phyloP scores from a whole-genome alignment of 2,113 vertebrate species.

The Aramus guarauna region DNA sequence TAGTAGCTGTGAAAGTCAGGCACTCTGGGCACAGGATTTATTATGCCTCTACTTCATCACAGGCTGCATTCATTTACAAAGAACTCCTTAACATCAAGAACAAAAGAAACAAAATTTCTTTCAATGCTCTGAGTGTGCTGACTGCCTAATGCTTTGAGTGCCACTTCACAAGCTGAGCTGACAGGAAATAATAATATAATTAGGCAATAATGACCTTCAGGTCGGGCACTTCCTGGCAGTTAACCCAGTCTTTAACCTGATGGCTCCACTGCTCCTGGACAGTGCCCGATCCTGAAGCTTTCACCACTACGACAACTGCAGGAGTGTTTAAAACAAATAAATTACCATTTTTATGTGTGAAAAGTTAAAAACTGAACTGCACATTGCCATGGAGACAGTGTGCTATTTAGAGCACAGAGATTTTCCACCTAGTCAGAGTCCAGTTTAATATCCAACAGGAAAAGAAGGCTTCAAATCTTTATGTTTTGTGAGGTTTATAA shows the following conservation, averaged over 20 bases:
- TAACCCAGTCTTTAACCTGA: constrained; percentile 48
- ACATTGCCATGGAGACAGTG: constrained; percentile 59
- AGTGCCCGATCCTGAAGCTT: background rate
- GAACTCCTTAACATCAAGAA: constrained; percentile 24
- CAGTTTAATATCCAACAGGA: constrained; percentile 8
- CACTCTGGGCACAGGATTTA: background rate
- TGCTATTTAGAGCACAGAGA: constrained; percentile 58
- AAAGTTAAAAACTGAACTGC: constrained; percentile 54
- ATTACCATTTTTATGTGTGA: constrained; percentile 50
- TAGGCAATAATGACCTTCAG: constrained; percentile 33
- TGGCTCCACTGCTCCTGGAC: background rate
- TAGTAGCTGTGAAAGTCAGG: constrained; percentile 10
- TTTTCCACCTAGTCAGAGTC: constrained; percentile 32
- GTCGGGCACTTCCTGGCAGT: background rate
- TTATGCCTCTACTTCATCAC: constrained; percentile 12
- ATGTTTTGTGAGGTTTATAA: background rate
- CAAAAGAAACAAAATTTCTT: constrained; percentile 41
- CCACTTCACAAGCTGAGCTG: constrained; percentile 29
- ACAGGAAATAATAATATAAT: constrained; percentile 52
- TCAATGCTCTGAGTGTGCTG: constrained; percentile 9
- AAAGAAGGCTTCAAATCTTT: background rate
- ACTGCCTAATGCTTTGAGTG: constrained; percentile 25
- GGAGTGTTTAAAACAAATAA: constrained; percentile 47
- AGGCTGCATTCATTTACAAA: constrained; percentile 41
- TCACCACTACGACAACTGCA: background rate